phyloP scores from a whole-genome alignment of 2,888 invertebrate species.

The Isoperla grammatica region DNA sequence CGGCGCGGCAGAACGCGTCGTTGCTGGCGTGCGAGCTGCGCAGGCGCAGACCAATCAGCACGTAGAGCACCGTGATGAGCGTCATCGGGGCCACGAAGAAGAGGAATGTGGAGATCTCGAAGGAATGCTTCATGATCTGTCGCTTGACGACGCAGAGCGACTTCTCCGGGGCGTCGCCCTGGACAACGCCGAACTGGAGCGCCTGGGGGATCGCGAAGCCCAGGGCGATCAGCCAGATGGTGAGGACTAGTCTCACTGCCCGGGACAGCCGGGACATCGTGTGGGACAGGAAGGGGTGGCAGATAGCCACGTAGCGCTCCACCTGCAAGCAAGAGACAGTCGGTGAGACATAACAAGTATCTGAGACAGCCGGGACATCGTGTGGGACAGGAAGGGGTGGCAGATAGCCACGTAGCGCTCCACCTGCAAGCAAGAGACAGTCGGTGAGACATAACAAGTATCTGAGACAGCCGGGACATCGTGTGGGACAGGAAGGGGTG shows the following conservation, averaged over 20 bases:
- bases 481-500: conserved; percentile 75
- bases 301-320: conserved; percentile 59
- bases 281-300: conserved; percentile 70
- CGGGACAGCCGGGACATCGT: conserved; percentile 78
- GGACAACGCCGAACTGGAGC: conserved; percentile 70
- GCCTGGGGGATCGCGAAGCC: conserved; percentile 71
- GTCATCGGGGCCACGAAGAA: conserved; percentile 59
- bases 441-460: conserved; percentile 44
- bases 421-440: conserved; percentile 44
- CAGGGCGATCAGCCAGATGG: conserved; percentile 74
- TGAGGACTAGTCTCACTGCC: conserved; percentile 65
- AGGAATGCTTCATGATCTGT: conserved; percentile 48
- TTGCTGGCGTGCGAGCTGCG: conserved; percentile 46
- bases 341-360: conserved; percentile 52
- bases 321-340: conserved; percentile 44
- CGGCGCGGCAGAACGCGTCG: conserved; percentile 25
- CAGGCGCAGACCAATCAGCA: conserved; percentile 47
- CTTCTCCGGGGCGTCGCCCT: conserved; percentile 10
- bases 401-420: conserved; percentile 61
- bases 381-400: conserved; percentile 72
- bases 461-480: conserved; percentile 76
- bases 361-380: conserved; percentile 75
- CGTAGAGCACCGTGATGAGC: conserved; percentile 54
- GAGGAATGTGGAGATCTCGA: conserved; percentile 54
- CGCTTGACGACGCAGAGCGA: conserved; percentile 48